phyloP scores from a whole-genome alignment of 2,113 vertebrate species.

The Pluvianellus socialis region DNA sequence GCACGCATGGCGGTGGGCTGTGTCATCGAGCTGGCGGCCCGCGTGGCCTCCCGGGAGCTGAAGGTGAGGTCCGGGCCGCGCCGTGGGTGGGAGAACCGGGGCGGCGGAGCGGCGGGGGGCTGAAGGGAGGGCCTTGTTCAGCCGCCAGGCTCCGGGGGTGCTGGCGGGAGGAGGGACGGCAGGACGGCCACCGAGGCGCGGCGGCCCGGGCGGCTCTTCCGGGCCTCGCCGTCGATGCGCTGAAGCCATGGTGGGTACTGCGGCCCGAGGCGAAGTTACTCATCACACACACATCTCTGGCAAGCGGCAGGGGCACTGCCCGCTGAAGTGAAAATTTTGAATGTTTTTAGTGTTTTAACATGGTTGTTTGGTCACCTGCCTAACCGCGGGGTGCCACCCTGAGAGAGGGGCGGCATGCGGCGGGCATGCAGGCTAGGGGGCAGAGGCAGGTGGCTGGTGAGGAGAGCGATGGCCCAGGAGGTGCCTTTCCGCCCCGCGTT shows the following conservation, averaged over 20 bases:
- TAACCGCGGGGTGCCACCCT: slow-evolving; percentile 67
- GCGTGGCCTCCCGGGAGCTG: slow-evolving; percentile 85
- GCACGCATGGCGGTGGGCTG: slow-evolving; percentile 87
- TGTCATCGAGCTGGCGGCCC: slow-evolving; percentile 87
- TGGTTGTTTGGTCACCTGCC: slow-evolving; percentile 9
- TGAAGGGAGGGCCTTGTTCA: slow-evolving; percentile 62
- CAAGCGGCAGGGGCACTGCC: not conserved
- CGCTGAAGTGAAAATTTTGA: slow-evolving; percentile 2
- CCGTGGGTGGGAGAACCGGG: slow-evolving; percentile 81
- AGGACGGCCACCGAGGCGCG: slow-evolving; percentile 47
- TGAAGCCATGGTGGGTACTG: not conserved
- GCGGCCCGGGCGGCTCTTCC: not conserved
- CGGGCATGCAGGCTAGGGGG: slow-evolving; percentile 39
- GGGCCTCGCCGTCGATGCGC: not conserved
- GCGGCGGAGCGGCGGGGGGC: slow-evolving; percentile 41
- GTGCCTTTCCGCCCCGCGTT: slow-evolving; percentile 73
- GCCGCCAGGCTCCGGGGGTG: slow-evolving; percentile 5
- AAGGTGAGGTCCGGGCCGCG: slow-evolving; percentile 84
- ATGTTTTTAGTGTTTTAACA: not conserved
- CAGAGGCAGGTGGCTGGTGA: slow-evolving; percentile 73
- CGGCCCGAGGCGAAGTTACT: not conserved
- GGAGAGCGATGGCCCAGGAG: slow-evolving; percentile 77
- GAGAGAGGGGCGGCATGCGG: slow-evolving; percentile 64
- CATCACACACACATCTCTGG: not conserved
- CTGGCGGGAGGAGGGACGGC: not conserved